Conservation (phyloP, 1,140 invertebrate species). For the Limonius californicus region DNA sequence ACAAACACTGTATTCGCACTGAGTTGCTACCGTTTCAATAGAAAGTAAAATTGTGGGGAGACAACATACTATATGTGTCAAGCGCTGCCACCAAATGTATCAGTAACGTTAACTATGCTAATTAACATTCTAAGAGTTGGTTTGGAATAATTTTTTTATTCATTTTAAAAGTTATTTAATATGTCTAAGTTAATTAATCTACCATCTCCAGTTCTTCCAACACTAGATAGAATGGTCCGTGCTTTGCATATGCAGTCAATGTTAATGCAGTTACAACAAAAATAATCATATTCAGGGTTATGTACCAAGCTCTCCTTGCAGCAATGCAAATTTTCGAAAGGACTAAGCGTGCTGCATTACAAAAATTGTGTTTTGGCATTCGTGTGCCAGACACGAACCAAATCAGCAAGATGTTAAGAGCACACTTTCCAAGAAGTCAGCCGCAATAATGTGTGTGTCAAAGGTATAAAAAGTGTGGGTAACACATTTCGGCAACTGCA, state of each 20-base stretch:
- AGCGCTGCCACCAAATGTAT: too few species aligned
- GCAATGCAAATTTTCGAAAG: slow-evolving; percentile 3
- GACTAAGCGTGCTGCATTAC: not conserved
- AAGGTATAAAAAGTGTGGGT: not conserved
- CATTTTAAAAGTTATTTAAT: not conserved
- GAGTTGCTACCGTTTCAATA: too few species aligned
- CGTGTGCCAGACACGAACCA: not conserved
- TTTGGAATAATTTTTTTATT: not conserved
- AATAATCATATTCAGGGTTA: not conserved
- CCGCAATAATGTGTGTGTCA: not conserved
- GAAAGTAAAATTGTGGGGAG: too few species aligned
- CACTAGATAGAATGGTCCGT: too few species aligned
- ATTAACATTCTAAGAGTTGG: too few species aligned
- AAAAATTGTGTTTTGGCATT: not conserved
- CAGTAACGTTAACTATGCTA: too few species aligned
- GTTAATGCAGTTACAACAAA: not conserved
- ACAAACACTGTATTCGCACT: too few species aligned
- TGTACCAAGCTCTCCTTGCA: not conserved
- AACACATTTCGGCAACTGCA: slow-evolving; percentile 14
- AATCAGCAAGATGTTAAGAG: slow-evolving; percentile 5
- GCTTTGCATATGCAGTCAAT: not conserved
- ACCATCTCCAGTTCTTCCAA: too few species aligned
- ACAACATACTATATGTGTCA: too few species aligned
- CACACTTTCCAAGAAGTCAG: slow-evolving; percentile 7
- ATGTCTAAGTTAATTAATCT: not conserved